Conservation (phyloP, 2,888 invertebrate species). For the Melanostoma scalare region DNA sequence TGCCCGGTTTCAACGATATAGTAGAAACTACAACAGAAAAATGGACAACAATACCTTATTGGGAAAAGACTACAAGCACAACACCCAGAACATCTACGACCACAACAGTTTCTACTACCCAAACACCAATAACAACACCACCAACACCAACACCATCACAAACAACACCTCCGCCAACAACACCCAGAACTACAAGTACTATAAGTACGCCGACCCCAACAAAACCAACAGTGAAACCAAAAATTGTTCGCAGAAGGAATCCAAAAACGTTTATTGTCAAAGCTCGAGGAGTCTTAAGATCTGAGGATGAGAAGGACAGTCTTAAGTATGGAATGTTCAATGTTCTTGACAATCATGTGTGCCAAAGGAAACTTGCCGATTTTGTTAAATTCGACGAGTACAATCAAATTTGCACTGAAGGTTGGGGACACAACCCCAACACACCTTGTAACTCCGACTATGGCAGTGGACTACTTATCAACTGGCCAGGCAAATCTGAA, state of each 20-base stretch:
- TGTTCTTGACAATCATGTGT: slow-evolving; percentile 19
- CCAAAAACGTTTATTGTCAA: too few species aligned
- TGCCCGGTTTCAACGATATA: slow-evolving; percentile 36
- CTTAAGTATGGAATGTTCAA: slow-evolving; percentile 47
- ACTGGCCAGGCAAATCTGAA: slow-evolving; percentile 47
- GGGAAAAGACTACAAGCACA: too few species aligned
- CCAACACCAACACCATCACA: not conserved
- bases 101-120: not conserved
- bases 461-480: slow-evolving; percentile 54
- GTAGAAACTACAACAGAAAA: too few species aligned
- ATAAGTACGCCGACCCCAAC: too few species aligned
- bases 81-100: not conserved
- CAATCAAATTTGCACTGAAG: slow-evolving; percentile 47
- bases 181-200: not conserved
- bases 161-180: not conserved
- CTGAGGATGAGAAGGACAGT: slow-evolving; percentile 23
- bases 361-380: slow-evolving; percentile 30
- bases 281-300: too few species aligned
- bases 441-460: slow-evolving; percentile 52
- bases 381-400: slow-evolving; percentile 50
- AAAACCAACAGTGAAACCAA: too few species aligned
- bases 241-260: too few species aligned
- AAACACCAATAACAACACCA: not conserved
- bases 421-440: slow-evolving; percentile 43
- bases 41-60: too few species aligned